Base-by-base conservation (phyloP, 2,888 invertebrate genomes). In the Neoaliturus tenellus region DNA sequence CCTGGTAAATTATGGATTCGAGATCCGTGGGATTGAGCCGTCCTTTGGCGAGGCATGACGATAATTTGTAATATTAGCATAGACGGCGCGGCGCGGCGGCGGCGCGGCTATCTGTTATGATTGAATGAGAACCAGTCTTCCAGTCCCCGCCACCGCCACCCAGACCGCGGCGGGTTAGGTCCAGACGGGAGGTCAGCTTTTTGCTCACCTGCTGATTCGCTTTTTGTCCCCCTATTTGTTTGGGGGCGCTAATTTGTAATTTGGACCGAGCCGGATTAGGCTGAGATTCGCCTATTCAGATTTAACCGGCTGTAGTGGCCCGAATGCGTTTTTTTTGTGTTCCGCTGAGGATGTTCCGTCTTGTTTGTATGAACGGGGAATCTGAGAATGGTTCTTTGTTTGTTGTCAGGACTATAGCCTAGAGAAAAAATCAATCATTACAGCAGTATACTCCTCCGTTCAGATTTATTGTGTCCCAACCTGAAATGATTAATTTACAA, bases 101-200 rank as follows among this genome's bases (percentile, higher is more conserved):
- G n/a, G n/a, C n/a, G n/a, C n/a, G 8, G n/a, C 55, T 55, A 55
- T 62, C 62, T 62, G 62, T 28, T 28, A 62, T 62, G 62, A 62
- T 62, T 62, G 62, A 62, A 62, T 62, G 62, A 31, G 14, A 62
- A 62, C 62, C 55, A 23, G 55, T 55, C 55, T 48, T n/a, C n/a
- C n/a, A n/a, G n/a, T 12, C 8, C 8, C 39, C 17, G 55, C 5
- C 1, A 6, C 23, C 14, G 31, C 62, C 62, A 62, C 62, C 62
- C 62, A 62, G 62, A 31, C 62, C 20, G 62, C 62, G 20, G 6
- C n/a, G n/a, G n/a, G n/a, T n/a, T n/a, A n/a, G 55, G 55, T 5
- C 55, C 55, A n/a, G 51, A 4, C 55, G 20, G 17, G 55, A 4
- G 10, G 14, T 3, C 55, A 23, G 48, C 51, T 55, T 55, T 55